Base-by-base conservation (phyloP, 2,888 invertebrate genomes). In the Desoria tigrina region DNA sequence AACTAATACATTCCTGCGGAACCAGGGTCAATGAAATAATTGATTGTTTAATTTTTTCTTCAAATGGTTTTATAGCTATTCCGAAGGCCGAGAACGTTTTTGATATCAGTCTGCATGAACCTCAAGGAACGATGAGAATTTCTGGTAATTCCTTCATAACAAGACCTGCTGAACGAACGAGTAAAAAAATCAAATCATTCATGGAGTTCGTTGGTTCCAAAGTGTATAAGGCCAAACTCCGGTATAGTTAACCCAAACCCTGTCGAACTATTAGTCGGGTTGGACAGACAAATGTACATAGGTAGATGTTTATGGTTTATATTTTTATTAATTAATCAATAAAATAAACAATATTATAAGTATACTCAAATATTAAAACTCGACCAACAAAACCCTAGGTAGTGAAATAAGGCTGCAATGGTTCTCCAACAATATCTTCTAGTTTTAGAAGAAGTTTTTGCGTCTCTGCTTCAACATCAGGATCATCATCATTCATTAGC, bases 401-500 rank as follows among this genome's bases (percentile, higher is more conserved):
- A n/a, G 68, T 69, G 74, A 83, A 82, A 70, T 83, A 83, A 70
- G 81, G 80, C 79, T 93, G 91, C 32, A 96, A 82, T 0, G 94
- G 90, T 82, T 96, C 94, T 2, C 93, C 94, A 1, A 95, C 83
- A 77, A 92, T 88, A 65, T 86, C 86, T 79, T 96, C 95, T 74
- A 96, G 84, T 75, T 92, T 89, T 69, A 89, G 86, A 2, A 96
- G 87, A 2, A 92, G 89, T 71, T 85, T 86, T 77, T 90, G 90
- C 1, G 92, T 90, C 50, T 86, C 85, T 49, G 86, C 84, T 79
- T 94, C 94, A 39, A 94, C 93, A 37, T 83, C 84, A 71, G 89
- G 87, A 72, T 90, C 89, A 72, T 92, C 92, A 78, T 93, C 95
- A 83, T 96, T 96, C 75, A 96, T 84, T 18, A 97, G 83, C 79